phyloP scores from a whole-genome alignment of 2,113 vertebrate genomes.

The Promerops cafer region DNA sequence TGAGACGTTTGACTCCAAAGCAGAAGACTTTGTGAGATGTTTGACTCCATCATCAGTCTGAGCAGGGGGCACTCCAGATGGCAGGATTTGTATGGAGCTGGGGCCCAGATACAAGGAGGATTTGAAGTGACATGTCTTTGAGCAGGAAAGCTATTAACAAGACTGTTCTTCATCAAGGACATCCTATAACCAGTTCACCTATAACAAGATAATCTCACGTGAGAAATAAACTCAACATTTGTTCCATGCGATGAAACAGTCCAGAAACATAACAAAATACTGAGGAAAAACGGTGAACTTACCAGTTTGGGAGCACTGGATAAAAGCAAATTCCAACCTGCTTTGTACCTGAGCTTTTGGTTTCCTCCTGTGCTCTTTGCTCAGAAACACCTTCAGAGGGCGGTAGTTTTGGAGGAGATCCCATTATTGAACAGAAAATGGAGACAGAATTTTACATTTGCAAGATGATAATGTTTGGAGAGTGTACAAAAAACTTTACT shows the following conservation, averaged over 20 bases:
- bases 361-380: not conserved
- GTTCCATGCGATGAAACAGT: not conserved
- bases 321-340: not conserved
- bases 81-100: not conserved
- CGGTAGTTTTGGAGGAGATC: not conserved
- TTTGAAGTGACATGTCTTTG: constrained; percentile 49
- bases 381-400: not conserved
- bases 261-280: not conserved
- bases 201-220: constrained; percentile 28
- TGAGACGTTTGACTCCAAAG: constrained; percentile 26
- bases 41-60: constrained; percentile 20
- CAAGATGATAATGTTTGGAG: not conserved
- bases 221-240: constrained; percentile 17
- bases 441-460: not conserved
- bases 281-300: not conserved
- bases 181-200: constrained; percentile 44
- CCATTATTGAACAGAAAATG: not conserved
- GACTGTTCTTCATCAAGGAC: constrained; percentile 32
- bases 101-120: constrained; percentile 4
- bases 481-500: accelerated
- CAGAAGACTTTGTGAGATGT: constrained; percentile 4
- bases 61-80: not conserved
- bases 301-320: not conserved
- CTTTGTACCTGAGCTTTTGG: not conserved
- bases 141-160: constrained; percentile 50